Conservation (phyloP, 2,888 invertebrate genomes). For the Chymomyza fuscimana region DNA sequence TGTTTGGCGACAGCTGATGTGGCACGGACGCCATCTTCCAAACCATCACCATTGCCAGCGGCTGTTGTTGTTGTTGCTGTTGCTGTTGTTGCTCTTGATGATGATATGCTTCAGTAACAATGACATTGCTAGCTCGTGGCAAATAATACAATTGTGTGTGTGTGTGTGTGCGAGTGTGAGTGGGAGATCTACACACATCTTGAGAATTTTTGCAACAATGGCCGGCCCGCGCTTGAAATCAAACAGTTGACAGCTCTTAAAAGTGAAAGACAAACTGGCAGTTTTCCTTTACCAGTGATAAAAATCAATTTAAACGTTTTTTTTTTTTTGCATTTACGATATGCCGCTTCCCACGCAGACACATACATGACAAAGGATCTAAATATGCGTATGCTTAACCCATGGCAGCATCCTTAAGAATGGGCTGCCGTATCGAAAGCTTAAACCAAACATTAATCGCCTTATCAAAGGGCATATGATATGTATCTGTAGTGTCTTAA, state of each 20-base stretch:
- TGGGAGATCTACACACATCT: neutral
- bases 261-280: slow-evolving; percentile 3
- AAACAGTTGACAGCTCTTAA: slow-evolving; percentile 1
- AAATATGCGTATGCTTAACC: neutral
- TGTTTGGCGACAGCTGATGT: neutral
- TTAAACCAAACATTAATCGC: neutral
- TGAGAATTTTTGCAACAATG: neutral
- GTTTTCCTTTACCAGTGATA: neutral
- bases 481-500: neutral
- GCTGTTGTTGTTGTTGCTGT: neutral
- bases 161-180: neutral
- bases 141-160: neutral
- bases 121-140: neutral
- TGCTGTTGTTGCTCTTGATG: neutral
- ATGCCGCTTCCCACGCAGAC: neutral
- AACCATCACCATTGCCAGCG: neutral
- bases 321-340: neutral
- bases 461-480: neutral
- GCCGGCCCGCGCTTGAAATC: neutral
- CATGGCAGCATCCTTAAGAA: neutral
- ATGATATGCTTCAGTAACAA: neutral
- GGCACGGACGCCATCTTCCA: neutral
- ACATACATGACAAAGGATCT: neutral
- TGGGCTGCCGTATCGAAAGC: neutral
- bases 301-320: neutral